Evolutionary conservation across 2,888 invertebrate species (phyloP).

Genomic region (Perdita meconis): DNA sequence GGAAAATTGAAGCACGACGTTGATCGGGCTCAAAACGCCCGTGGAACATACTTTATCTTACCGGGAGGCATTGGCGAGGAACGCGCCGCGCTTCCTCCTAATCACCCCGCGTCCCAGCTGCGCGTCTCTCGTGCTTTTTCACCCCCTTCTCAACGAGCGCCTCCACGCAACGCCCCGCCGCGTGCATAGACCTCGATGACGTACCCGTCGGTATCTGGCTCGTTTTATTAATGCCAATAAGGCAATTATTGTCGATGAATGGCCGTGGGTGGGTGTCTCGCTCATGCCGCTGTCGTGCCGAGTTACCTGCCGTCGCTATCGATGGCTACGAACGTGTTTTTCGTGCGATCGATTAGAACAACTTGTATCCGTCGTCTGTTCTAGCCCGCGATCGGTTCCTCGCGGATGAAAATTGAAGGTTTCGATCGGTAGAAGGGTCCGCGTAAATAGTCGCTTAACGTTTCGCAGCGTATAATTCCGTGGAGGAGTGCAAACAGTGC

Average conservation of each 20-base stretch:
- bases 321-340: conserved; percentile 71
- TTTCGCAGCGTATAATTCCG: conserved; percentile 27
- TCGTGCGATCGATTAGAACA: conserved; percentile 51
- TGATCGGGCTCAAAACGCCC: conserved; percentile 26
- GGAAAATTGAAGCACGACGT: conserved; percentile 47
- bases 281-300: conserved; percentile 72
- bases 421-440: neutral
- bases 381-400: neutral
- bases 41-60: conserved; percentile 43
- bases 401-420: conserved; percentile 9
- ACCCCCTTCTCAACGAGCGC: neutral
- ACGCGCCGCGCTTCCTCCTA: conserved; percentile 12
- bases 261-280: conserved; percentile 77
- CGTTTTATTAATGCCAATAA: conserved; percentile 83
- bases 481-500: neutral
- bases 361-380: conserved; percentile 3
- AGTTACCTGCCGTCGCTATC: conserved; percentile 71
- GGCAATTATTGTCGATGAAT: conserved; percentile 79
- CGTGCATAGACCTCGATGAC: conserved; percentile 64
- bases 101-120: conserved; percentile 41
- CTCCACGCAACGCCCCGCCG: neutral
- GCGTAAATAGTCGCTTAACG: conserved; percentile 12
- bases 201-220: conserved; percentile 71
- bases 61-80: conserved; percentile 23
- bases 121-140: neutral